Evolutionary conservation across 1,140 invertebrate species (phyloP).

Genomic region (Leptinotarsa texana): DNA sequence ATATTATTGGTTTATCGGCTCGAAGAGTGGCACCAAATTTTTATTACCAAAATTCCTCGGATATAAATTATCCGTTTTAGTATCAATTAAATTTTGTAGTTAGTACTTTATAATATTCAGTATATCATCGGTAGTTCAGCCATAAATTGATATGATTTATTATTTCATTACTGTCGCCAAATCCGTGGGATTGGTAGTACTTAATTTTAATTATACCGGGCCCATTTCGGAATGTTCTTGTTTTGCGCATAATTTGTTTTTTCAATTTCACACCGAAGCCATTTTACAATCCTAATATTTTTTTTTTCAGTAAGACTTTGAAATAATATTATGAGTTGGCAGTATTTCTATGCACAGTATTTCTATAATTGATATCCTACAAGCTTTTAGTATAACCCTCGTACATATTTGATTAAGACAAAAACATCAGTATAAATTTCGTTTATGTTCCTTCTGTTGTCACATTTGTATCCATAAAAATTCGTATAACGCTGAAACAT

Average conservation of each 20-base stretch:
- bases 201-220: no score
- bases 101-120: background rate
- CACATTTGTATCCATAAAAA: background rate
- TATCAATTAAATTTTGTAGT: background rate
- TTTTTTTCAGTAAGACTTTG: no score
- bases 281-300: no score
- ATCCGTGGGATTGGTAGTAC: background rate
- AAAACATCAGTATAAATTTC: background rate
- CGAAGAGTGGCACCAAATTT: background rate
- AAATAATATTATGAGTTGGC: no score
- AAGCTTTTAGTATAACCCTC: background rate
- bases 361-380: background rate
- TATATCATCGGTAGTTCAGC: background rate
- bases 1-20: background rate
- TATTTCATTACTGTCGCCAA: background rate
- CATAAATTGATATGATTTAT: constrained; percentile 1
- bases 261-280: no score
- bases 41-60: background rate
- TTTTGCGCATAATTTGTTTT: no score
- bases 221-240: no score
- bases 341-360: no score
- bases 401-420: background rate
- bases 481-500: background rate
- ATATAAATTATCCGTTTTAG: constrained; percentile 2
- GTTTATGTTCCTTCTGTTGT: background rate